Evolutionary conservation across 2,113 vertebrate genomes (phyloP).

Genomic region (Bubo blakistoni): DNA sequence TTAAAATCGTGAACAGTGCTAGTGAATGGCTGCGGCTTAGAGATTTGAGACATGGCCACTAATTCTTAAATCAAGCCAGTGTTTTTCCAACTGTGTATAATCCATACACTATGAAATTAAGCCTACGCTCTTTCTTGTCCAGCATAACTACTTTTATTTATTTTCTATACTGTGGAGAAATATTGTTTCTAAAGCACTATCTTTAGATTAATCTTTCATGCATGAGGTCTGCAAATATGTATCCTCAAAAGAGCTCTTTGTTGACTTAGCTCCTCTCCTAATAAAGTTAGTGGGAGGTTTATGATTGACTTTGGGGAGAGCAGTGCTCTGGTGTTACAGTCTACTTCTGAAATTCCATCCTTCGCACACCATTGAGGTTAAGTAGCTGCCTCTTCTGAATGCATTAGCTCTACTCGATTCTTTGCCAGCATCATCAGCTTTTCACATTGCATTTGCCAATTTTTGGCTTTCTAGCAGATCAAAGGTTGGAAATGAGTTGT

Average conservation of each 20-base stretch:
- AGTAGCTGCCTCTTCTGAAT: neutral
- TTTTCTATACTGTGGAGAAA: neutral
- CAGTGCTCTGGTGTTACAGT: neutral
- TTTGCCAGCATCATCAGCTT: neutral
- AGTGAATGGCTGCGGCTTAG: neutral
- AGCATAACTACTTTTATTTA: neutral
- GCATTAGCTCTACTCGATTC: neutral
- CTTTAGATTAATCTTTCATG: neutral
- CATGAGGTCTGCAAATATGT: neutral
- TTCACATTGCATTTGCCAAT: neutral
- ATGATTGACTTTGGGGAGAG: neutral
- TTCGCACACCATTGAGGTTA: neutral
- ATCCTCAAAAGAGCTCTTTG: neutral
- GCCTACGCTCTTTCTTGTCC: neutral
- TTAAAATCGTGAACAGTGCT: neutral
- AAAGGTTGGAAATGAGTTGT: neutral
- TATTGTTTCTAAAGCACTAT: neutral
- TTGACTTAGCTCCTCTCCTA: neutral
- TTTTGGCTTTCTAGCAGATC: neutral
- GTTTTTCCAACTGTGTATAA: neutral
- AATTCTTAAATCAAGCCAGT: neutral
- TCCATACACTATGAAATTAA: neutral
- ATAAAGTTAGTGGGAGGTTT: neutral
- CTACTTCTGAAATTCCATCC: conserved; percentile 5
- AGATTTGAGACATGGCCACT: neutral